Conservation (phyloP, 1,140 invertebrate genomes). For the Amyelois transitella region DNA sequence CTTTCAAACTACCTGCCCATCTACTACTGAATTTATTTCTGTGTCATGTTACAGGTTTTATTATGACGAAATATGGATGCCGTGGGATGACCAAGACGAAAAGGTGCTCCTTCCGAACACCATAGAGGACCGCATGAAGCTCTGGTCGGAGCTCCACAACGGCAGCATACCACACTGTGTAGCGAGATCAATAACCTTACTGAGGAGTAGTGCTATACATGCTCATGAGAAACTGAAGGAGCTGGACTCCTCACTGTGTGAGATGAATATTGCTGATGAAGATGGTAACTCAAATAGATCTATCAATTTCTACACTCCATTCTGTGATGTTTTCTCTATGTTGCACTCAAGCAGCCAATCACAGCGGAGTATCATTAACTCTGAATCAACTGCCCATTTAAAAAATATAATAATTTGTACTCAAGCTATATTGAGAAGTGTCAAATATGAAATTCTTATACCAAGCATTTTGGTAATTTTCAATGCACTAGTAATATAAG, state of each 20-base stretch:
- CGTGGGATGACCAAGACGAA: constrained; percentile 65
- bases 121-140: constrained; percentile 56
- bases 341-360: too few relatives aligned
- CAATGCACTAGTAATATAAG: too few relatives aligned
- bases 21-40: too few relatives aligned
- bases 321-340: too few relatives aligned
- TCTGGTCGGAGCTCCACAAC: constrained; percentile 55
- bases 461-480: too few relatives aligned
- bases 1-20: too few relatives aligned
- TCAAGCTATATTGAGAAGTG: too few relatives aligned
- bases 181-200: constrained; percentile 37
- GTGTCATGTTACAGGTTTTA: constrained; percentile 40
- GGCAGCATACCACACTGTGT: constrained; percentile 50
- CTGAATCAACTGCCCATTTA: too few relatives aligned
- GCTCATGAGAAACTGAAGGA: constrained; percentile 49
- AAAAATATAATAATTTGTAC: too few relatives aligned
- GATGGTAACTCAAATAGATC: constrained; percentile 51
- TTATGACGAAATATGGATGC: constrained; percentile 65
- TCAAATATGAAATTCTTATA: too few relatives aligned
- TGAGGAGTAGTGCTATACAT: constrained; percentile 54
- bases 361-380: too few relatives aligned
- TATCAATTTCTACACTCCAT: too few relatives aligned
- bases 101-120: constrained; percentile 52
- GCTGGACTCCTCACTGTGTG: constrained; percentile 51
- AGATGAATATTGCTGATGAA: constrained; percentile 48